Percentiles rank a stretch among this genome's conserved stretches.
phyloP scores from a whole-genome alignment of 1,140 invertebrate species.

The Tetraneura akinire region DNA sequence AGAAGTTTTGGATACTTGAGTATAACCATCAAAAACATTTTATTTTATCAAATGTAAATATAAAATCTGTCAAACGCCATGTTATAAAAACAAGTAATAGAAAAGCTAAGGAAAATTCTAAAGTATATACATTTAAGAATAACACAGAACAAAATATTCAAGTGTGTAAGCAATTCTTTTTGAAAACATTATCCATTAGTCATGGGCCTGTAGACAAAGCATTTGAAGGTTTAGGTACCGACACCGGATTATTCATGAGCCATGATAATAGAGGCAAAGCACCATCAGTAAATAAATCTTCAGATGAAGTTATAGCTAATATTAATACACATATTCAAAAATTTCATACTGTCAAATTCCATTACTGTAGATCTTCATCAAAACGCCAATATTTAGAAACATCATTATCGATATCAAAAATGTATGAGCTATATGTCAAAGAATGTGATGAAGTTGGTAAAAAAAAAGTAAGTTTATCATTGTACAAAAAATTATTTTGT shows the following conservation, averaged over 20 bases:
- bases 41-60: neutral
- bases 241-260: neutral
- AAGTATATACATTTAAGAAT: neutral
- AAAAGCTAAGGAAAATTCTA: neutral
- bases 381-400: constrained; percentile 51
- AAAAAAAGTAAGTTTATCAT: neutral
- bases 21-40: constrained; percentile 9
- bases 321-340: constrained; percentile 52
- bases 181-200: constrained; percentile 5
- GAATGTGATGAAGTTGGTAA: neutral
- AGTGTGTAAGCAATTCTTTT: constrained; percentile 7
- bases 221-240: neutral
- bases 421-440: constrained; percentile 53
- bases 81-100: neutral
- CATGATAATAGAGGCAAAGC: constrained; percentile 7
- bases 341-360: constrained; percentile 51
- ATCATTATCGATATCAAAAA: constrained; percentile 51
- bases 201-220: neutral
- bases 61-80: constrained; percentile 5
- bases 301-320: neutral
- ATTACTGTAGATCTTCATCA: constrained; percentile 52
- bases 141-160: neutral
- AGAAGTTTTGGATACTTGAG: neutral
- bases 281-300: neutral
- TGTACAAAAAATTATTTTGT: constrained; percentile 22